Conservation (phyloP, 1,140 invertebrate genomes). For the Drosophila leontia region DNA sequence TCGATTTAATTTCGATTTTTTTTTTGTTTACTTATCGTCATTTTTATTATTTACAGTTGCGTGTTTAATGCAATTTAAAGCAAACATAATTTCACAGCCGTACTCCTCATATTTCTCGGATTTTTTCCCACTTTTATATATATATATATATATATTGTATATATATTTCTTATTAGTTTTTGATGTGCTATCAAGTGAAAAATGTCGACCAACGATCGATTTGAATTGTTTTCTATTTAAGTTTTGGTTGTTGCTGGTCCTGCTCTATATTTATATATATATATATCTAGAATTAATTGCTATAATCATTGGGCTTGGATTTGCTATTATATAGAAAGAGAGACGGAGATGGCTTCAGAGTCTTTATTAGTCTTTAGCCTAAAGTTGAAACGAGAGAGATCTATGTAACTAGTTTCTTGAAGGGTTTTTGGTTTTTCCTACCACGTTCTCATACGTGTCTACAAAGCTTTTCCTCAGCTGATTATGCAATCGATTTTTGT, state of each 20-base stretch:
- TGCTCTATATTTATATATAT: constrained; percentile 47
- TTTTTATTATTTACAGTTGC: constrained; percentile 67
- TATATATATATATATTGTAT: constrained; percentile 10
- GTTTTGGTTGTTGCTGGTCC: constrained; percentile 57
- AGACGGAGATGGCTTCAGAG: constrained; percentile 57
- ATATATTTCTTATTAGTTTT: constrained; percentile 13
- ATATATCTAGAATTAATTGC: constrained; percentile 18
- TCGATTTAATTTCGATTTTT: constrained; percentile 34
- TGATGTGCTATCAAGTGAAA: constrained; percentile 28
- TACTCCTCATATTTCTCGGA: constrained; percentile 56
- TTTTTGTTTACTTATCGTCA: constrained; percentile 11
- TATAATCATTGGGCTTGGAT: constrained; percentile 17
- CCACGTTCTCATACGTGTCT: constrained; percentile 14
- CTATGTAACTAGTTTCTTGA: constrained; percentile 18
- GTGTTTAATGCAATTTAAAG: constrained; percentile 65
- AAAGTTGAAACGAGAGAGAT: constrained; percentile 44
- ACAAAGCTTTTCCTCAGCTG: constrained; percentile 40
- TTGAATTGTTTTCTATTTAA: constrained; percentile 23
- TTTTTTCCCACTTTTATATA: constrained; percentile 13
- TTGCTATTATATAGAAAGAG: constrained; percentile 40
- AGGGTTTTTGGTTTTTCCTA: constrained; percentile 7
- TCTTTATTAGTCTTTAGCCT: constrained; percentile 52
- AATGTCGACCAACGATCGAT: constrained; percentile 19
- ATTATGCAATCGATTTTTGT: constrained; percentile 36
- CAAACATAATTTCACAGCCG: constrained; percentile 75